Conservation (phyloP, 2,797 vertebrate genomes). For the Nothura maculosa region DNA sequence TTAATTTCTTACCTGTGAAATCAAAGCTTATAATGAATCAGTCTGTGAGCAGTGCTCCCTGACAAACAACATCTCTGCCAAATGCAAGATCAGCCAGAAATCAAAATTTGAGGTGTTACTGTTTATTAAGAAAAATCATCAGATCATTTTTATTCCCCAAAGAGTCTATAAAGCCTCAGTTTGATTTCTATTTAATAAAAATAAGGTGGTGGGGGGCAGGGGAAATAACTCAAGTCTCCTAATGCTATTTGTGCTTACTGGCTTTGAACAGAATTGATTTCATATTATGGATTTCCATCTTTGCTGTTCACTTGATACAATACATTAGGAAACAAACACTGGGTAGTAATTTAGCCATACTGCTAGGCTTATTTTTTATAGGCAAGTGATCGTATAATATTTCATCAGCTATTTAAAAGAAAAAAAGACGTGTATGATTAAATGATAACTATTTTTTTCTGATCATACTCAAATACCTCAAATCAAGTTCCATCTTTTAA, state of each 20-base stretch:
- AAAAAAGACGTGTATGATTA: background rate
- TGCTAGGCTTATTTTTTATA: background rate
- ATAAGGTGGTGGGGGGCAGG: background rate
- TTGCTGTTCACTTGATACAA: background rate
- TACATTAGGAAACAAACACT: background rate
- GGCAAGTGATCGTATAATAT: background rate
- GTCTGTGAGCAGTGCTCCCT: background rate
- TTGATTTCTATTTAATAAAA: conserved; percentile 54
- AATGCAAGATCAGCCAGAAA: background rate
- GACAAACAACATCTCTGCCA: conserved; percentile 25
- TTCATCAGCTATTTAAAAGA: background rate
- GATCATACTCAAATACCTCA: background rate
- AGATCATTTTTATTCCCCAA: background rate
- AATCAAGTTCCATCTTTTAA: background rate
- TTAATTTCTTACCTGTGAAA: conserved; percentile 40
- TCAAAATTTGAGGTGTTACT: background rate
- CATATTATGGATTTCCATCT: background rate
- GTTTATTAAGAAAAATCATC: conserved; percentile 1
- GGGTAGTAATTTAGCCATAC: background rate
- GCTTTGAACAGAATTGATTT: conserved; percentile 14
- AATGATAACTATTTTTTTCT: background rate
- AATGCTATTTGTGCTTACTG: background rate
- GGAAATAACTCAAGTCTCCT: conserved; percentile 1
- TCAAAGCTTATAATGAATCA: conserved; percentile 12
- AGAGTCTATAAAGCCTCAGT: background rate